Evolutionary conservation across 2,888 invertebrate genomes (phyloP).

Genomic region (Lysandra coridon): DNA sequence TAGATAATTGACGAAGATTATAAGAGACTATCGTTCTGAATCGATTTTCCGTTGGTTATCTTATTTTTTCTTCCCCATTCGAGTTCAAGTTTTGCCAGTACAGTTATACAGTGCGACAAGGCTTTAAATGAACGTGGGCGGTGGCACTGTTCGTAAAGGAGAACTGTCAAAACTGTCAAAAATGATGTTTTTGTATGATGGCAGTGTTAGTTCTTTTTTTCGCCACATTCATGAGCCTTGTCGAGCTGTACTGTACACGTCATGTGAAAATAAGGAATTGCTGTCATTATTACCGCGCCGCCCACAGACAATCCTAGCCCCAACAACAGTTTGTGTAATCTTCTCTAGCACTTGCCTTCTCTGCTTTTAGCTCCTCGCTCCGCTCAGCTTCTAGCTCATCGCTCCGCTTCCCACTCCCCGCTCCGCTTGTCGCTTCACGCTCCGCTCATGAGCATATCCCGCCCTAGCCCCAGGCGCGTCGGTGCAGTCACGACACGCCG

Average conservation of each 20-base stretch:
- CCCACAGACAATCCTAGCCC: too few relatives aligned
- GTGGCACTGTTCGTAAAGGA: too few relatives aligned
- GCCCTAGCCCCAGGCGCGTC: conserved; percentile 64
- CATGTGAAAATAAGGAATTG: not conserved
- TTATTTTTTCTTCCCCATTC: not conserved
- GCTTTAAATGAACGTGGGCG: too few relatives aligned
- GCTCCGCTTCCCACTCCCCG: conserved; percentile 42
- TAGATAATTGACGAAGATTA: too few relatives aligned
- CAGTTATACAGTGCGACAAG: too few relatives aligned
- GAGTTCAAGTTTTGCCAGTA: too few relatives aligned
- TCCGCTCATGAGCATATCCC: conserved; percentile 45
- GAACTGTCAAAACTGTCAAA: too few relatives aligned
- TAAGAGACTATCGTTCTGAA: not conserved
- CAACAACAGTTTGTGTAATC: not conserved
- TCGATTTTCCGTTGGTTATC: not conserved
- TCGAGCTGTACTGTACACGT: too few relatives aligned
- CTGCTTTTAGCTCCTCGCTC: conserved; percentile 43
- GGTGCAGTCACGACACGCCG: conserved; percentile 72
- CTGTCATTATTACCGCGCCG: not conserved
- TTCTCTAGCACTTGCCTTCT: not conserved
- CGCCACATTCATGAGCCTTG: too few relatives aligned
- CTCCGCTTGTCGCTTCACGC: conserved; percentile 47
- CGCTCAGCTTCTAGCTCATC: conserved; percentile 48
- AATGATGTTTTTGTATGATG: too few relatives aligned
- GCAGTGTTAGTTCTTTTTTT: too few relatives aligned